phyloP scores from a whole-genome alignment of 2,113 vertebrate species.

The Calidris pugnax region DNA sequence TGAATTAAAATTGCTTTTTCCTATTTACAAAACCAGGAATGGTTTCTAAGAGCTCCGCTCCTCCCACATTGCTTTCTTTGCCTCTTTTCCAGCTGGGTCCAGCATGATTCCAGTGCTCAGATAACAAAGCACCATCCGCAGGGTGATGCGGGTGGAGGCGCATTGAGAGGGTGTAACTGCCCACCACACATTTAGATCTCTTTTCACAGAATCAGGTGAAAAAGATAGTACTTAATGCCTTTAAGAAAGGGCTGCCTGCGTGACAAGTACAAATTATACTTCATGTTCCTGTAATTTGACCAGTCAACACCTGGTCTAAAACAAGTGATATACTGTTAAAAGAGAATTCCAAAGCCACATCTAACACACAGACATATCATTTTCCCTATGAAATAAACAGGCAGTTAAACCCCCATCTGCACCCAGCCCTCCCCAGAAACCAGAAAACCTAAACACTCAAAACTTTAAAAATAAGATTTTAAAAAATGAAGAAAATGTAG shows the following conservation, averaged over 20 bases:
- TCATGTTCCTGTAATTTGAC: conserved; percentile 61
- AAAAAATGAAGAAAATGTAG: neutral
- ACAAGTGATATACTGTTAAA: conserved; percentile 46
- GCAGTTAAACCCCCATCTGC: conserved; percentile 31
- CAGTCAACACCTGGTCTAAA: conserved; percentile 56
- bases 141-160: neutral
- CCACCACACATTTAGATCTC: conserved; percentile 10
- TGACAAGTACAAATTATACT: conserved; percentile 60
- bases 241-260: conserved; percentile 32
- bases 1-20: conserved; percentile 44
- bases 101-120: neutral
- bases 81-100: conserved; percentile 36
- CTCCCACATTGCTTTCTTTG: neutral
- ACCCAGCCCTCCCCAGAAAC: conserved; percentile 1
- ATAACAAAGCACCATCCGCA: conserved; percentile 19
- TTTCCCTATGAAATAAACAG: conserved; percentile 60
- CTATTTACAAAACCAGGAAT: neutral
- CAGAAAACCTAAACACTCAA: conserved; percentile 3
- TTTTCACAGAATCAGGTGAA: conserved; percentile 54
- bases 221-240: conserved; percentile 33
- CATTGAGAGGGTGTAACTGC: neutral
- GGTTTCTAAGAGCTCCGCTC: conserved; percentile 34
- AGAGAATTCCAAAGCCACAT: conserved; percentile 52
- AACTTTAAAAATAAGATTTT: neutral
- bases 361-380: neutral